Base-by-base conservation (phyloP, 2,888 invertebrate genomes). In the Augiades crinisus region DNA sequence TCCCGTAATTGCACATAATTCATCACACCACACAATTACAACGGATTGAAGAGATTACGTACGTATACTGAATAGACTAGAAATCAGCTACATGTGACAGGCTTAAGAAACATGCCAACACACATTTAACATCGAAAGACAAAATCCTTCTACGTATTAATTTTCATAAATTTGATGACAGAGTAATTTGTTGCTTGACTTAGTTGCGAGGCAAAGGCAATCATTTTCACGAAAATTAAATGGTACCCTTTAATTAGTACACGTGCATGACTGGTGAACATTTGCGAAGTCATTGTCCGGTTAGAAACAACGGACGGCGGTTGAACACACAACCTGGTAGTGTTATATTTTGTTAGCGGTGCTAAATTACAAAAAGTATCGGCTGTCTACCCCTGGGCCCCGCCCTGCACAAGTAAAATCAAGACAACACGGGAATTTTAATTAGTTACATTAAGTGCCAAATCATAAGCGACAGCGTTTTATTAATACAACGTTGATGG, bases 371-470 rank as follows among this genome's bases (percentile, higher is more conserved):
- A 50, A 41, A 50, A 49, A 40, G 31, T 41, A 41, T 16, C 24
- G 50, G 34, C 43, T 19, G 34, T n/a, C n/a, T n/a, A n/a, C n/a
- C n/a, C 3, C 43, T 12, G 34, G 7, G 52, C 56, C 46, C 56
- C 54, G 55, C 55, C 54, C 50, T 54, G 59, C 47, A 56, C 54
- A 54, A 62, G 57, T 58, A 59, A 60, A 60, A 61, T 63, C 59
- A 60, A 62, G 59, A 60, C 56, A 57, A 60, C 55, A 59, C 44
- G 38, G 60, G 61, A 58, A 64, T 64, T 62, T 65, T 59, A 62
- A 63, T 64, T 64, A 64, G 57, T 61, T 57, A 61, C 54, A 56
- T 54, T 57, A 52, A 47, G 17, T 47, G 27, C 47, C 58, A 57
- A 60, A 56, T 49, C 53, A 63, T 38, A 56, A 47, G 62, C 59